Evolutionary conservation across 2,113 vertebrate genomes (phyloP).

Genomic region (Desmodus rotundus): DNA sequence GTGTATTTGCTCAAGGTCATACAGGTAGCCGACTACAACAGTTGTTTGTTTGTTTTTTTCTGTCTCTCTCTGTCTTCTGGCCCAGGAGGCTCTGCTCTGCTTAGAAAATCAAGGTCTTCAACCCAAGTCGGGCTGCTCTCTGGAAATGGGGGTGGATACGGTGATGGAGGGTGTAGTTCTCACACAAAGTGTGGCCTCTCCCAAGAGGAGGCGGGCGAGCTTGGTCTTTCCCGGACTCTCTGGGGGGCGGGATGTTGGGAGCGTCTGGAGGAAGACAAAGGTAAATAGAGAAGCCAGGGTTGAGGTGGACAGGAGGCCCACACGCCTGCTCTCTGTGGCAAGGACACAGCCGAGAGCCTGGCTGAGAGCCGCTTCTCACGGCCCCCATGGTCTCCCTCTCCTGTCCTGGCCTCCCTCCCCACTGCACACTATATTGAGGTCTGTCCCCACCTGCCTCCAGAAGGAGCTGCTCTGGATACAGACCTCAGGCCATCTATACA

Average conservation of each 20-base stretch:
- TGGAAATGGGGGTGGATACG: background rate
- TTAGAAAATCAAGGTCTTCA: background rate
- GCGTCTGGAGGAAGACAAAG: background rate
- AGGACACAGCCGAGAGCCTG: background rate
- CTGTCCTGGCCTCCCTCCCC: background rate
- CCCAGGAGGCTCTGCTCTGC: background rate
- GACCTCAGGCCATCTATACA: background rate
- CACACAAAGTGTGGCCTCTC: background rate
- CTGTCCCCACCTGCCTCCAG: background rate
- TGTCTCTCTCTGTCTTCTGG: background rate
- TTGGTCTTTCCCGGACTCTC: background rate
- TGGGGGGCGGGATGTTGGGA: background rate
- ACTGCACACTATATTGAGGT: background rate
- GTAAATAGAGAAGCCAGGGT: background rate
- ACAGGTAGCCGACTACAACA: background rate
- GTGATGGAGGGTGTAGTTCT: rapidly evolving
- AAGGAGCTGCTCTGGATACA: background rate
- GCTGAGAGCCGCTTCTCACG: background rate
- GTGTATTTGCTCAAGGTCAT: background rate
- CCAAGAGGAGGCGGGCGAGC: background rate
- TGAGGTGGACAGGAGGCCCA: background rate
- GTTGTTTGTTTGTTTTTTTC: too few relatives aligned
- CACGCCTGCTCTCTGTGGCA: background rate
- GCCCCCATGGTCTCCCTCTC: background rate
- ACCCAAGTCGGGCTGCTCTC: background rate